phyloP scores from a whole-genome alignment of 1,140 invertebrate species.

The Drosophila leontia region DNA sequence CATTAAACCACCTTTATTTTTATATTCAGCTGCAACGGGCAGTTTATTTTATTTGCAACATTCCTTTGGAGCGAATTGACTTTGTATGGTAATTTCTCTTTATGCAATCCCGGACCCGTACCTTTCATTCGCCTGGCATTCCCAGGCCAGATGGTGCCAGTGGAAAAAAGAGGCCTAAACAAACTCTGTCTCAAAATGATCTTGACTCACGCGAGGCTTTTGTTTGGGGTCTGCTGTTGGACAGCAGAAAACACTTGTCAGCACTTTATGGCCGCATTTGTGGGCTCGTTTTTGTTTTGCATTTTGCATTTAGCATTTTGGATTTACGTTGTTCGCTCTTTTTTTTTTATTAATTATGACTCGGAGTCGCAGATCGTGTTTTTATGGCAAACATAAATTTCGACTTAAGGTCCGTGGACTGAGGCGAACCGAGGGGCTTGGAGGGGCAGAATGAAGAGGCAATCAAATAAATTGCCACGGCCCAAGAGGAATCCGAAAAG shows the following conservation, averaged over 20 bases:
- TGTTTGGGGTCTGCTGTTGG: constrained; percentile 21
- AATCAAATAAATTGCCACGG: constrained; percentile 79
- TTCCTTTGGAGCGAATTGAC: constrained; percentile 11
- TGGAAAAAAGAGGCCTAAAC: constrained; percentile 31
- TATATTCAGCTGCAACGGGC: constrained; percentile 12
- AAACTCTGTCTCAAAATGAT: constrained; percentile 48
- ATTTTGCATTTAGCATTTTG: constrained; percentile 34
- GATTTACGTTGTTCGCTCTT: constrained; percentile 13
- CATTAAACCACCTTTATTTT: constrained; percentile 11
- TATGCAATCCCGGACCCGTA: constrained; percentile 12
- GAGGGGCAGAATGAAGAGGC: constrained; percentile 59
- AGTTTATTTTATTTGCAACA: constrained; percentile 26
- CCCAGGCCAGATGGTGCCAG: constrained; percentile 21
- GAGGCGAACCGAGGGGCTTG: constrained; percentile 4
- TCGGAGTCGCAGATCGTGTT: constrained; percentile 62
- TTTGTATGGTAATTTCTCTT: constrained; percentile 45
- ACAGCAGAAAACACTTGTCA: constrained; percentile 64
- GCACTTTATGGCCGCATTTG: constrained; percentile 67
- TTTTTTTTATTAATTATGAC: constrained; percentile 76
- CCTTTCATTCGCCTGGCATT: constrained; percentile 28
- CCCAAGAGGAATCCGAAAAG: constrained; percentile 35
- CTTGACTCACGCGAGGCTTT: constrained; percentile 50
- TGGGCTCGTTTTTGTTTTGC: constrained; percentile 36
- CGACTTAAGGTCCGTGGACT: constrained; percentile 62
- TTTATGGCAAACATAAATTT: constrained; percentile 80